Conservation (phyloP, 2,113 vertebrate genomes). For the Mus spicilegus region DNA sequence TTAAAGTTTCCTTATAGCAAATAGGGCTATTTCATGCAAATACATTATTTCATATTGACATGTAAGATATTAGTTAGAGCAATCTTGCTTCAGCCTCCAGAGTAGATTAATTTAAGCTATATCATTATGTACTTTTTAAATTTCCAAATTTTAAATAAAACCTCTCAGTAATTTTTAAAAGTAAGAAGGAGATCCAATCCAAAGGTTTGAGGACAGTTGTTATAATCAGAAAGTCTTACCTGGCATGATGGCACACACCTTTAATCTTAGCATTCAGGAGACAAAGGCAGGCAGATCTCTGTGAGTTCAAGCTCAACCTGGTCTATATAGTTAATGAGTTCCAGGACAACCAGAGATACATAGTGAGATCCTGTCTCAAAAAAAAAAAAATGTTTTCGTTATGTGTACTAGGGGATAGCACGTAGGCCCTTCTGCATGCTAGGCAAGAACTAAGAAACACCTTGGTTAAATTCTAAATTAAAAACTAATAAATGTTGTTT, state of each 20-base stretch:
- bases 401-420: neutral
- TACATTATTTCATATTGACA: neutral
- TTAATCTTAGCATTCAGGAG: neutral
- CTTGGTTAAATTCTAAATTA: slow-evolving; percentile 5
- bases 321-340: neutral
- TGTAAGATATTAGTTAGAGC: neutral
- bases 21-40: neutral
- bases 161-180: slow-evolving; percentile 18
- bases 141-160: slow-evolving; percentile 19
- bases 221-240: slow-evolving; percentile 24
- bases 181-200: neutral
- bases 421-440: neutral
- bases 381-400: neutral
- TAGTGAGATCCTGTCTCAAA: neutral
- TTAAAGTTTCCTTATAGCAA: neutral
- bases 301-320: neutral
- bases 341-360: neutral
- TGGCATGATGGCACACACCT: neutral
- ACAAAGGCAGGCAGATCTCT: neutral
- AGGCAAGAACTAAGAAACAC: neutral
- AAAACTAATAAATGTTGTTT: slow-evolving; percentile 4
- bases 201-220: neutral
- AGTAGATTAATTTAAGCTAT: slow-evolving; percentile 5
- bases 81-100: neutral
- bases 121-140: slow-evolving; percentile 12